Conservation (phyloP, 2,797 vertebrate genomes). For the Esox masquinongy region DNA sequence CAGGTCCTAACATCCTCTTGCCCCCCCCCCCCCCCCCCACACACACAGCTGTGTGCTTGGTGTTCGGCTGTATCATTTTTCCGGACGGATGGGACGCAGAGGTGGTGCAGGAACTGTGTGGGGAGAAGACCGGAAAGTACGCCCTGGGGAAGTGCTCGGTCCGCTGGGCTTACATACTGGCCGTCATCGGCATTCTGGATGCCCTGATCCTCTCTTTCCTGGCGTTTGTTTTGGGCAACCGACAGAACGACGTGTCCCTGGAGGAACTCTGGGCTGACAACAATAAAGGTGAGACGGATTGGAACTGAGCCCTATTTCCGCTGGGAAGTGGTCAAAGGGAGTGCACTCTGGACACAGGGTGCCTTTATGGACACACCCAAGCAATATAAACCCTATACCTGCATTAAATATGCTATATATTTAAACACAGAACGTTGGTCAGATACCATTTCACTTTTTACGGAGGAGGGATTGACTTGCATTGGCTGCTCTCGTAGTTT, state of each 20-base stretch:
- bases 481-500: background rate
- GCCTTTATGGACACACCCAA: background rate
- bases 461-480: background rate
- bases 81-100: slow-evolving; percentile 95
- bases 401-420: background rate
- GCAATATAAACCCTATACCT: background rate
- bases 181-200: slow-evolving; percentile 96
- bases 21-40: slow-evolving; percentile 28
- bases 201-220: slow-evolving; percentile 97
- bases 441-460: background rate
- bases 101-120: slow-evolving; percentile 93
- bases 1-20: too few species aligned
- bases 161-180: slow-evolving; percentile 97
- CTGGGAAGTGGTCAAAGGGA: background rate
- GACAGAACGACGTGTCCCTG: slow-evolving; percentile 86
- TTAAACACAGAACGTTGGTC: background rate
- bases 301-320: background rate
- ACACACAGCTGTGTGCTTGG: slow-evolving; percentile 90
- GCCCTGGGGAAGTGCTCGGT: slow-evolving; percentile 92
- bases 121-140: slow-evolving; percentile 92
- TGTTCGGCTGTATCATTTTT: slow-evolving; percentile 97
- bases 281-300: slow-evolving; percentile 83
- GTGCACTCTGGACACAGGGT: background rate
- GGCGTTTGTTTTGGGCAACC: slow-evolving; percentile 94
- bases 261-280: slow-evolving; percentile 88